phyloP scores from a whole-genome alignment of 2,888 invertebrate genomes.

The Sesia bembeciformis region DNA sequence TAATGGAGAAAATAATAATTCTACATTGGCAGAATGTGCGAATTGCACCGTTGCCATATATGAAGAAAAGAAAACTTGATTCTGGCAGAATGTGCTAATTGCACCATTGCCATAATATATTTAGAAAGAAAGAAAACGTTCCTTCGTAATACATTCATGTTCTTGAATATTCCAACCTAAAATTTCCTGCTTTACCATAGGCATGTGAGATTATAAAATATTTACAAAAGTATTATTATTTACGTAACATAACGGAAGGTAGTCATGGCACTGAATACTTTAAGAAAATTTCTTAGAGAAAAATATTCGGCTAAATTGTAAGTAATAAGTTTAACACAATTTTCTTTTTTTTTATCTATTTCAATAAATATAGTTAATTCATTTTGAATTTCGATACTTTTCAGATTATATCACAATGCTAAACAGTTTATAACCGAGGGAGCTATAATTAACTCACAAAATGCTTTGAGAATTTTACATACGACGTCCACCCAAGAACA shows the following conservation, averaged over 20 bases:
- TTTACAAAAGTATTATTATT: too few relatives aligned
- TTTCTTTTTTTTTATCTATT: not conserved
- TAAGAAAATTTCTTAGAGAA: slow-evolving; percentile 21
- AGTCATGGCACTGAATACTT: slow-evolving; percentile 31
- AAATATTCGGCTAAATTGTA: slow-evolving; percentile 39
- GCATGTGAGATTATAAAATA: not conserved
- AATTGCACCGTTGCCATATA: too few relatives aligned
- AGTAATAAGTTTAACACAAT: slow-evolving; percentile 29
- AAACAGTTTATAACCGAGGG: slow-evolving; percentile 10
- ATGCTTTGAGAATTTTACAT: slow-evolving; percentile 14
- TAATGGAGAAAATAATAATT: too few relatives aligned
- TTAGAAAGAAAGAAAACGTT: too few relatives aligned
- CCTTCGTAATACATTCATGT: too few relatives aligned
- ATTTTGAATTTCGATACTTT: slow-evolving; percentile 12
- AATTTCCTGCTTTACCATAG: not conserved
- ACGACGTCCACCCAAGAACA: slow-evolving; percentile 10
- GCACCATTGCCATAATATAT: too few relatives aligned
- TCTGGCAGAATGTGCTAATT: too few relatives aligned
- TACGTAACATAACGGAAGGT: too few relatives aligned
- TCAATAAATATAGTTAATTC: not conserved
- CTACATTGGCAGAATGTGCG: too few relatives aligned
- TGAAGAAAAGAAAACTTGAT: too few relatives aligned
- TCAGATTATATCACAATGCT: slow-evolving; percentile 30
- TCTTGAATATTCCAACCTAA: too few relatives aligned
- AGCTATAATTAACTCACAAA: not conserved